Evolutionary conservation across 1,140 invertebrate species (phyloP), one percentile per base, ranked within the genome.

Genomic region (Ostrea edulis): DNA sequence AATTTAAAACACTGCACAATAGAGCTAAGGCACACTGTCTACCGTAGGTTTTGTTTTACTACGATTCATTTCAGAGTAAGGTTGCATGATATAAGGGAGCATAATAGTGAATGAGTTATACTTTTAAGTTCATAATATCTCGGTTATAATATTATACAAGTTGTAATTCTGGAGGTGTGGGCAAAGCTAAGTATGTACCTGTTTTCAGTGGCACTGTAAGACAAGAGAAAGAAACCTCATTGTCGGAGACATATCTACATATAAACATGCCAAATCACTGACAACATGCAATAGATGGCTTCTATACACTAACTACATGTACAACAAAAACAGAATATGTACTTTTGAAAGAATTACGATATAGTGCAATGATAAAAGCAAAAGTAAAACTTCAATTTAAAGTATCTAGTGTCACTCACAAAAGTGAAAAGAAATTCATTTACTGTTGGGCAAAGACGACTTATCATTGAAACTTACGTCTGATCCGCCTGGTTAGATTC

Each of bases 401-500:
- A 44, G 35, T 44, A 44, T n/a, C n/a, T 44, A 44, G 35, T 20
- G 14, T 62, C 14, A 20, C n/a, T 62, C 55, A 62, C 55, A 20
- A 20, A 9, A 55, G 9, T 55, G 9, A 55, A 62, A 62, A 62
- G 55, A 17, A n/a, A 62, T 20, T 62, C 14, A 62, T 17, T 62
- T 62, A n/a, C 55, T 62, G 55, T 5, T 20, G 5, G 55, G 20
- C 11, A 58, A 58, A 20, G 20, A 58, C 11, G 12, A 58, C 20
- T 12, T 58, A 62, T 20, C 5, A 17, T 77, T 8, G 11, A 54
- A 11, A 53, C 87, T 88, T 88, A 88, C 87, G 52, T 84, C 35
- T 88, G 62, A 85, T 77, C 52, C 55, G 44, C 58, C 22, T 71
- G 87, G 35, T 88, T 84, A 4, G 29, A 77, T 35, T 88, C 87